These are phyloP conservation scores for Arremon brunneinucha DNA, from an alignment of 2,797 vertebrate genomes.

Conservation along the genomic window DNA sequence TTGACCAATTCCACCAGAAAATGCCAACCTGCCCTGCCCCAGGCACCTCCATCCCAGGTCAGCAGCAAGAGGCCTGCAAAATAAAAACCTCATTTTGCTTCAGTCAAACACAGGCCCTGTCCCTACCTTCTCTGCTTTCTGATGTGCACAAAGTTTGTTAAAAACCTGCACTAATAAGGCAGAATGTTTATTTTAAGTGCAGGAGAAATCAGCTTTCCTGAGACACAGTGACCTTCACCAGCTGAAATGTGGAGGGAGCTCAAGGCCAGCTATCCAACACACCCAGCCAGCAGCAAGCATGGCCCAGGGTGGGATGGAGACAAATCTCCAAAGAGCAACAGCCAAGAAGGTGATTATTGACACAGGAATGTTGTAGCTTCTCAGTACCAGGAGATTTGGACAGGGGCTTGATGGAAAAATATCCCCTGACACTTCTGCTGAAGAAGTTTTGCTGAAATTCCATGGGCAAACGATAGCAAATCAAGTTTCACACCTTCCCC, in stretches of 20 bases:
- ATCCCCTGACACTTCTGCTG: neutral
- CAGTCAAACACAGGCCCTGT: rapidly evolving
- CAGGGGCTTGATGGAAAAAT: neutral
- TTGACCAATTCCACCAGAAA: rapidly evolving
- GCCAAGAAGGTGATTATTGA: neutral
- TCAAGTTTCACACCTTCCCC: constrained; percentile 46
- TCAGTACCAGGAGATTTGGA: neutral
- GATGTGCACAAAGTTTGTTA: rapidly evolving
- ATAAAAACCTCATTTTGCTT: neutral
- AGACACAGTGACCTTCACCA: neutral
- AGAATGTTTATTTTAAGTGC: neutral
- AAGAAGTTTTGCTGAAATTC: neutral
- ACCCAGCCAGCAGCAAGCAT: neutral
- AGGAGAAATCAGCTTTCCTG: neutral
- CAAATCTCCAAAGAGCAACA: neutral
- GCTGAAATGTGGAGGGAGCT: neutral
- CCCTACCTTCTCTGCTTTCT: neutral
- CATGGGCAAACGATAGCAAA: neutral
- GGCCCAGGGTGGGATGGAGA: neutral
- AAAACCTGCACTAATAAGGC: neutral
- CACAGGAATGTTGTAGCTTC: neutral
- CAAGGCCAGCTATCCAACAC: neutral
- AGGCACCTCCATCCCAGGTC: neutral
- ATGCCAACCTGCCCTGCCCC: rapidly evolving
- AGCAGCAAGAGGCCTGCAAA: neutral